Base-by-base conservation (phyloP, 2,888 invertebrate species). In the Harpalus rufipes region DNA sequence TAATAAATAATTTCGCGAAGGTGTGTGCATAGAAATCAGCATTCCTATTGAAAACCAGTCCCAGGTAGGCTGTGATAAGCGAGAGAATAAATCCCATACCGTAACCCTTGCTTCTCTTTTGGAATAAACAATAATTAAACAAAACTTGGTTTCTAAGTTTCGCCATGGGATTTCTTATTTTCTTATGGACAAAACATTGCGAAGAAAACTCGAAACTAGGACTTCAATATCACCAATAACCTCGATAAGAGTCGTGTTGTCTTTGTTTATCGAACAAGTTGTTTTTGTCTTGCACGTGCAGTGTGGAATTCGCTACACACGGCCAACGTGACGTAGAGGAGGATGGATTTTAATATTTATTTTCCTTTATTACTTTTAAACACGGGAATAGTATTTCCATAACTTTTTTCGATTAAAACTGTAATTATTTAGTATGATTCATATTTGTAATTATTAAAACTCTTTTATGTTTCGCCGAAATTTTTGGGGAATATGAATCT, bases 161-260 rank as follows among this genome's bases (percentile, higher is more conserved):
- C 59, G 81, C 78, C 39, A 59, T 76, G 78, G 39, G 39, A 78
- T 78, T 78, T 58, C 78, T 78, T 78, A 78, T 78, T 78, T 58
- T 58, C 78, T 78, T 78, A 78, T 78, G 59, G 59, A 74, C 72
- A 74, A 74, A 74, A 74, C 72, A 51, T 74, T 44, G 59, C 41
- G 51, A 63, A 59, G 61, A 63, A 74, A 72, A 65, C 32, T 83
- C 76, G 65, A 83, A 83, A 61, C 61, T 83, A 83, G 83, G 76
- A 82, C 83, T 74, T 83, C 83, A 83, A 83, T 83, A 83, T 83
- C 83, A 83, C 83, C 76, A 61, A 83, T 83, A 83, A 83, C 83
- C 83, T 83, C 83, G 65, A 83, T 83, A 83, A 72, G 74, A 74
- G 21, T 59, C 63, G 58, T 44, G 74, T 44, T 59, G 25, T 83